Conservation (phyloP, 2,797 vertebrate genomes). For the Cuculus canorus region DNA sequence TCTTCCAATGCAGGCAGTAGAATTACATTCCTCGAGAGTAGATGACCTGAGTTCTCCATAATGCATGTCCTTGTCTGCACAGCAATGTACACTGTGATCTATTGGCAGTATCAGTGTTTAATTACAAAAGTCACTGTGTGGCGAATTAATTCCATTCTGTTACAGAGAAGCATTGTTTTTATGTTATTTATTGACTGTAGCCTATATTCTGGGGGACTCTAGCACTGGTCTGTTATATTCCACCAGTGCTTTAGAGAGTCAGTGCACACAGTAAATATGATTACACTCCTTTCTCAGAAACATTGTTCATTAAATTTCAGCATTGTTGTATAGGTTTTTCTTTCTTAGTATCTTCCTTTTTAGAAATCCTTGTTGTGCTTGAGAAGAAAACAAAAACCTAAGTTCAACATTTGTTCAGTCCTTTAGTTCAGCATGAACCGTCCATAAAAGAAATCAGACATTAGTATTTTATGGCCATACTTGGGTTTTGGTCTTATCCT, state of each 20-base stretch:
- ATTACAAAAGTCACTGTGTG: not conserved
- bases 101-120: not conserved
- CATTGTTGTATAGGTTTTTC: not conserved
- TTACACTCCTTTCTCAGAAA: not conserved
- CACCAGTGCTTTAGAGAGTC: not conserved
- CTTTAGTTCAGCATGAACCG: slow-evolving; percentile 28
- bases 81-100: not conserved
- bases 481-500: not conserved
- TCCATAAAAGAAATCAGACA: slow-evolving; percentile 13
- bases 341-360: not conserved
- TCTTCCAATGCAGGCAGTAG: not conserved
- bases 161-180: not conserved
- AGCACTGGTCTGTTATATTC: not conserved
- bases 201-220: not conserved
- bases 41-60: not conserved
- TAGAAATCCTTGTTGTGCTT: not conserved
- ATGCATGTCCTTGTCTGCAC: not conserved
- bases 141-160: not conserved
- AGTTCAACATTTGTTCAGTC: slow-evolving; percentile 32
- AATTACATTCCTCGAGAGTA: not conserved
- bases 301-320: not conserved
- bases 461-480: not conserved
- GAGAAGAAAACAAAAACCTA: not conserved
- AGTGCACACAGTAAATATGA: not conserved
- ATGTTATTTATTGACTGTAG: not conserved